A percentile compares a stretch with the other conserved stretches of the same genome.
These are phyloP conservation scores for Tromatobia lineatoria DNA, from an alignment of 2,888 invertebrate genomes.

Conservation along the genomic window DNA sequence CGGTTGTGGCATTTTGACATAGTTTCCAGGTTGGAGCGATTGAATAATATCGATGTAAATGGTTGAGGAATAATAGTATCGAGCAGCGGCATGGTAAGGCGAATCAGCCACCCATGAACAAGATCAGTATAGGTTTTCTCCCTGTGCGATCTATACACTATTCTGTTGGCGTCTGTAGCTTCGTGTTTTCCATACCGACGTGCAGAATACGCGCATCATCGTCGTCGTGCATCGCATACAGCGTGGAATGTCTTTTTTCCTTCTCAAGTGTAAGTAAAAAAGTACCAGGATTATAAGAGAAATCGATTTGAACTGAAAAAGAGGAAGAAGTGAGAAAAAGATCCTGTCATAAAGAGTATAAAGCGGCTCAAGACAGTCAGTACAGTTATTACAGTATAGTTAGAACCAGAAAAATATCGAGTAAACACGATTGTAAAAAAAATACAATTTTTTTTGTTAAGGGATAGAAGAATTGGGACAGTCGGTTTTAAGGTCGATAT, in stretches of 20 bases:
- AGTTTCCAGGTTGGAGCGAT: slow-evolving; percentile 47
- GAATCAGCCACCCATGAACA: slow-evolving; percentile 26
- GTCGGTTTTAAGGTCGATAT: neutral
- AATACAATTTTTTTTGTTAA: neutral
- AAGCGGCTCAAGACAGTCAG: neutral
- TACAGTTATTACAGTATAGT: slow-evolving; percentile 4
- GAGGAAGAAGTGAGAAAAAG: neutral
- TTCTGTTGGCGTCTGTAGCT: neutral
- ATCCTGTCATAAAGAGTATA: neutral
- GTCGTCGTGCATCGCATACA: slow-evolving; percentile 15
- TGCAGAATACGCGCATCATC: slow-evolving; percentile 20
- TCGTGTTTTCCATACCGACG: slow-evolving; percentile 30
- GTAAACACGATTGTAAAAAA: neutral
- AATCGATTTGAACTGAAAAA: slow-evolving; percentile 3
- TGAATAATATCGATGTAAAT: slow-evolving; percentile 43
- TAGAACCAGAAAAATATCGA: slow-evolving; percentile 6
- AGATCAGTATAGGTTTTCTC: slow-evolving; percentile 16
- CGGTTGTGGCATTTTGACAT: slow-evolving; percentile 47
- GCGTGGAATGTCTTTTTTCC: slow-evolving; percentile 14
- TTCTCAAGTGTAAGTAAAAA: neutral
- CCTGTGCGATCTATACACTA: neutral
- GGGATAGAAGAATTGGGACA: neutral
- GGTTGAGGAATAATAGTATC: slow-evolving; percentile 40
- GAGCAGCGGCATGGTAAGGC: neutral
- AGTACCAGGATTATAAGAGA: neutral